phyloP scores from a whole-genome alignment of 2,113 vertebrate species.

The Gulo gulo region DNA sequence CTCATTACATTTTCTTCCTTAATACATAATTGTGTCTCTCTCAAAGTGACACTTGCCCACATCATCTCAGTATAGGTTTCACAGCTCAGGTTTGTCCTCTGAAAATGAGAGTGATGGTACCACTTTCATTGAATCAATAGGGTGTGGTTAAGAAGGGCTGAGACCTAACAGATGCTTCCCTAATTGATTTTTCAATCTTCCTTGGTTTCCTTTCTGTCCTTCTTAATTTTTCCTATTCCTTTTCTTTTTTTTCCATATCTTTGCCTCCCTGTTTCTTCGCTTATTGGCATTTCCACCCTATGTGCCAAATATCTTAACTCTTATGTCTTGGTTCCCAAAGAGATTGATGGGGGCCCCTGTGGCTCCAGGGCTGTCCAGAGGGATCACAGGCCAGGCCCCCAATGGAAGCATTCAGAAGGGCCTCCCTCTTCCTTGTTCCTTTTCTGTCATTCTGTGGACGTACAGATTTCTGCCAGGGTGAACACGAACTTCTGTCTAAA shows the following conservation, averaged over 20 bases:
- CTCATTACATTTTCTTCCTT: neutral
- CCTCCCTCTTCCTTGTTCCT: fast-evolving
- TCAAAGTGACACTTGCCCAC: neutral
- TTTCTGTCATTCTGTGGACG: neutral
- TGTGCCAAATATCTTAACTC: neutral
- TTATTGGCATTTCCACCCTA: neutral
- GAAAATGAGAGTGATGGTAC: neutral
- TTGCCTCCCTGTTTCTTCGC: neutral
- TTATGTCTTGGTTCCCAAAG: neutral
- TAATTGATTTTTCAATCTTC: neutral
- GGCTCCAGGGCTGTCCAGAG: neutral
- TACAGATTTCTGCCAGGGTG: neutral
- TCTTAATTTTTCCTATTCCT: neutral
- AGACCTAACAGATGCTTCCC: neutral
- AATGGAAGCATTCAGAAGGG: fast-evolving
- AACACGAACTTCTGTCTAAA: neutral
- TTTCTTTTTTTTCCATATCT: neutral
- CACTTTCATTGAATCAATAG: neutral
- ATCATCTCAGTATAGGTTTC: neutral
- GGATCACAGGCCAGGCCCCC: neutral
- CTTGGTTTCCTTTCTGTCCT: neutral
- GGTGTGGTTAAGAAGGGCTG: neutral
- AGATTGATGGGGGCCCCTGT: neutral
- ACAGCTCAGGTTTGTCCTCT: neutral
- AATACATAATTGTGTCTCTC: neutral